Percentiles rank a stretch among this genome's conserved stretches.
Conservation (phyloP, 2,888 invertebrate species). For the Lasioglossum figueresi region DNA sequence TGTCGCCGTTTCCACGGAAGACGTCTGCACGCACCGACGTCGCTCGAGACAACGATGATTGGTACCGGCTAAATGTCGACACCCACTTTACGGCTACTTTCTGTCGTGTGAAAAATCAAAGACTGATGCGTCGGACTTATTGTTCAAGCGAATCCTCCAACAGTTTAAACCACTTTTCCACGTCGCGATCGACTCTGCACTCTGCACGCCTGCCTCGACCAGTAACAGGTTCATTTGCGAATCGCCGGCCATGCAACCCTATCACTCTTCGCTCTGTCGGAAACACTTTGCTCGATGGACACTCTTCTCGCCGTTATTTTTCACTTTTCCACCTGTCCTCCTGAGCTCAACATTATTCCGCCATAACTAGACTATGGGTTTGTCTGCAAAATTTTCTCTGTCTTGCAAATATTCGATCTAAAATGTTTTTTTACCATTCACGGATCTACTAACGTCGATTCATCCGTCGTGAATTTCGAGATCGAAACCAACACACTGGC, state of each 20-base stretch:
- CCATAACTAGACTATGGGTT: neutral
- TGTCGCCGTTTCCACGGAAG: slow-evolving; percentile 12
- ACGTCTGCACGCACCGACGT: neutral
- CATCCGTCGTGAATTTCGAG: neutral
- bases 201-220: neutral
- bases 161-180: neutral
- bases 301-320: neutral
- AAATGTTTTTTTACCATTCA: neutral
- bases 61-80: neutral
- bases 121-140: neutral
- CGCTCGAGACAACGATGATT: slow-evolving; percentile 45
- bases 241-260: neutral
- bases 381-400: neutral
- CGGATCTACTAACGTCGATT: neutral
- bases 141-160: slow-evolving; percentile 2
- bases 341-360: neutral
- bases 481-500: neutral
- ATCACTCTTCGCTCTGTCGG: neutral
- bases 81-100: slow-evolving; percentile 8
- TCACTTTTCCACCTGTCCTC: neutral
- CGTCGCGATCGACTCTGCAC: neutral
- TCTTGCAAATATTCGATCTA: too few species aligned
- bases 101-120: slow-evolving; percentile 18
- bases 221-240: neutral
- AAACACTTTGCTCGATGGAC: neutral